A percentile compares a stretch with the other conserved stretches of the same genome.
Conservation (phyloP, 2,797 vertebrate genomes). For the Vipera ursinii region DNA sequence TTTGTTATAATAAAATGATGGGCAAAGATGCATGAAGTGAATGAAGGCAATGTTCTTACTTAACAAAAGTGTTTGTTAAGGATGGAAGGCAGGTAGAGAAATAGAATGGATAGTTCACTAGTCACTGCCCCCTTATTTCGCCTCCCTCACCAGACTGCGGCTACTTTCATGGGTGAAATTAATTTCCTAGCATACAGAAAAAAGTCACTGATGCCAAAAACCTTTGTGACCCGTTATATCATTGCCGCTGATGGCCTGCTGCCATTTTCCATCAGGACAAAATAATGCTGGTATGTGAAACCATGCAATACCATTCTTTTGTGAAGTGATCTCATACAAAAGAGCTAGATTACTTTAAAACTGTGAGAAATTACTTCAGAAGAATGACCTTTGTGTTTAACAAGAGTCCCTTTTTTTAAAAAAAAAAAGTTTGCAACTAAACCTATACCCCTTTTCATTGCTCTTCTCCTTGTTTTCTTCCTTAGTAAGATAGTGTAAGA, state of each 20-base stretch:
- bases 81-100: slow-evolving; percentile 32
- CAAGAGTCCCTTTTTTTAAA: slow-evolving; percentile 5
- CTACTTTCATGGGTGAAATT: slow-evolving; percentile 40
- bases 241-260: slow-evolving; percentile 43
- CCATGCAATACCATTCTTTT: slow-evolving; percentile 37
- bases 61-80: slow-evolving; percentile 2
- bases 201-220: slow-evolving; percentile 24
- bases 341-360: slow-evolving; percentile 47
- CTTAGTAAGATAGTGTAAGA: slow-evolving; percentile 33
- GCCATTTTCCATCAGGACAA: slow-evolving; percentile 40
- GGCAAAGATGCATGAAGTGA: not conserved
- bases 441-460: slow-evolving; percentile 17
- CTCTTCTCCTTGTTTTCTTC: slow-evolving; percentile 24
- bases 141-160: not conserved
- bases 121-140: slow-evolving; percentile 17
- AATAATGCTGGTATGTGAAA: slow-evolving; percentile 43
- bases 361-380: slow-evolving; percentile 47
- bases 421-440: slow-evolving; percentile 28
- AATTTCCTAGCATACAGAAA: slow-evolving; percentile 49
- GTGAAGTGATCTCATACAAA: slow-evolving; percentile 32
- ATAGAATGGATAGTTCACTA: slow-evolving; percentile 26
- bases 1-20: not conserved
- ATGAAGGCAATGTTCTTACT: slow-evolving; percentile 22
- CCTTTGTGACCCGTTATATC: slow-evolving; percentile 50
- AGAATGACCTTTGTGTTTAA: slow-evolving; percentile 56